Conservation (phyloP, 2,888 invertebrate genomes). For the Dicycla oo region DNA sequence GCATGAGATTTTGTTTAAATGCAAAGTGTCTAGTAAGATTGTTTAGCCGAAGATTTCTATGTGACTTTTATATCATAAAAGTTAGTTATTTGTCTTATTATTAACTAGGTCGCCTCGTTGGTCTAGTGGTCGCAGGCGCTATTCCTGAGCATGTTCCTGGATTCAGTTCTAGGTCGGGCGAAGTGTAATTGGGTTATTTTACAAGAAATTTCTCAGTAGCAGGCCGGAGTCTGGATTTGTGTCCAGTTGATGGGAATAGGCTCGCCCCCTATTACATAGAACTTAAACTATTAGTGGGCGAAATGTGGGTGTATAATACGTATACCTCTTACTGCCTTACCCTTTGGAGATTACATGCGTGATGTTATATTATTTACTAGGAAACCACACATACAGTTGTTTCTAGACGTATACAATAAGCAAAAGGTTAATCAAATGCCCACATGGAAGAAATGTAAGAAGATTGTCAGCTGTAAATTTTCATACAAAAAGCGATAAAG, state of each 20-base stretch:
- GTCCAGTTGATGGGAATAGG: neutral
- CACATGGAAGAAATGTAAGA: neutral
- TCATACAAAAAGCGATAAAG: no score
- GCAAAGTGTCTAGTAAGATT: constrained; percentile 29
- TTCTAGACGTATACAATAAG: neutral
- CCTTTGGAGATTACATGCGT: neutral
- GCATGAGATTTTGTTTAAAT: constrained; percentile 67
- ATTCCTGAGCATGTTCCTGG: neutral
- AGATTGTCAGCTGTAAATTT: no score
- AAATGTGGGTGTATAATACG: neutral
- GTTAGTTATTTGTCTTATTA: neutral
- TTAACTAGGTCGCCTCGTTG: neutral
- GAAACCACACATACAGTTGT: neutral
- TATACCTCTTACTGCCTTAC: neutral
- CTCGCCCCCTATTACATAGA: neutral
- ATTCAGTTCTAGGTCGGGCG: no score
- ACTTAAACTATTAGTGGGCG: neutral
- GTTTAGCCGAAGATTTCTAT: neutral
- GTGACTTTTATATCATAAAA: neutral
- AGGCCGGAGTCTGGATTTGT: neutral
- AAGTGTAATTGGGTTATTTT: neutral
- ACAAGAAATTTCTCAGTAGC: neutral
- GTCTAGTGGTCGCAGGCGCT: neutral
- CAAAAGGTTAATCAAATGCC: neutral
- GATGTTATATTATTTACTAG: neutral